Base-by-base conservation (phyloP, 2,888 invertebrate species). In the Acronicta leporina region DNA sequence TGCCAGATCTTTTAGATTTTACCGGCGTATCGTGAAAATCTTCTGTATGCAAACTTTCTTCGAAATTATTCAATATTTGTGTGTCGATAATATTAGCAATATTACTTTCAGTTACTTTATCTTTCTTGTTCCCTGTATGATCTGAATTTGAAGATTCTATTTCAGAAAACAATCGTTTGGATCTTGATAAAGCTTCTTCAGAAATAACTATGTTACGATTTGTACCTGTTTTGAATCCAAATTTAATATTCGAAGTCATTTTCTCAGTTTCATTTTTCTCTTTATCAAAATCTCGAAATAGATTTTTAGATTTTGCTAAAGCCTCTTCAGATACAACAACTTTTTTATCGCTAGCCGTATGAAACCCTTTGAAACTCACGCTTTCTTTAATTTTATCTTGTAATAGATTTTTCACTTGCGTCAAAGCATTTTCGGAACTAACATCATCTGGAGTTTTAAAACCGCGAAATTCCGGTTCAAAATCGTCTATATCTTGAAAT, bases 11-110 rank as follows among this genome's bases (percentile, higher is more conserved):
- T 77, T 91, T 92, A 0, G 80, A 76, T 44, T 74, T 75, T 44
- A 66, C 76, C 1, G 85, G 81, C 7, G 83, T 79, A 5, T 68
- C 61, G 50, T 64, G 82, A 58, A 94, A 90, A 75, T 93, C 90
- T 79, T 92, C 89, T 6, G 92, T 90, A 40, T 88, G 79, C 44
- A 94, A 70, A 13, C 84, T 81, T 14, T 89, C 80, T 58, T 91
- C 86, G 59, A 94, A 95, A 62, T 94, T 86, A 46, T 89, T 84
- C 11, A 92, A 65, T 1, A 91, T 69, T 88, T 92, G 88, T 8
- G 93, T 92, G 60, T 93, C 81, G 53, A 92, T 75, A 9, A 87
- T 72, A 47, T 74, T 79, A 41, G 82, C 75, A 58, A 82, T 9
- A 50, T 0, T 30, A 35, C 66, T 57, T 45, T 61, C 53, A 6